Evolutionary conservation across 2,113 vertebrate genomes (phyloP).

Genomic region (Mola mola): DNA sequence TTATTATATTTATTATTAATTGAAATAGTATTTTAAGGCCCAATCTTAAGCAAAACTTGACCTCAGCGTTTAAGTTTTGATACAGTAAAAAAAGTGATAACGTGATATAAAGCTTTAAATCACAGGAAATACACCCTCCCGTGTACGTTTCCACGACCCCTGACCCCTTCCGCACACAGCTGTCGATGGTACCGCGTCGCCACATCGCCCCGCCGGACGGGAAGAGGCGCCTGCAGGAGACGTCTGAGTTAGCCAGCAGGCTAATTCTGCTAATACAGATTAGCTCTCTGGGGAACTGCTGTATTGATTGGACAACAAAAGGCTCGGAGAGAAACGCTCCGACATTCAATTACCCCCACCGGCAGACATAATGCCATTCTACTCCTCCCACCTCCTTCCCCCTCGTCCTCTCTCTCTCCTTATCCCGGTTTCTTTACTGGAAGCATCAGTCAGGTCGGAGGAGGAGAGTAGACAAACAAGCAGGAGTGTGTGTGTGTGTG

Average conservation of each 20-base stretch:
- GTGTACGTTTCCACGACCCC: too few relatives aligned
- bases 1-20: too few relatives aligned
- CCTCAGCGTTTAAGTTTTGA: too few relatives aligned
- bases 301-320: slow-evolving; percentile 86
- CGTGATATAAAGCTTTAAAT: too few relatives aligned
- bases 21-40: too few relatives aligned
- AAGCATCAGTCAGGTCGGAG: slow-evolving; percentile 55
- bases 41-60: too few relatives aligned
- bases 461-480: slow-evolving; percentile 41
- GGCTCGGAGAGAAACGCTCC: slow-evolving; percentile 79
- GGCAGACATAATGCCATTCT: slow-evolving; percentile 81
- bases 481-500: slow-evolving; percentile 39
- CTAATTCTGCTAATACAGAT: slow-evolving; percentile 87
- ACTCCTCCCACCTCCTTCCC: slow-evolving; percentile 38
- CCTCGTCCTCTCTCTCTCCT: slow-evolving; percentile 19
- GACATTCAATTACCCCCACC: slow-evolving; percentile 85
- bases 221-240: slow-evolving; percentile 58
- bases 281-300: slow-evolving; percentile 78
- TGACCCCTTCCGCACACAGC: slow-evolving; percentile 1
- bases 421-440: slow-evolving; percentile 53
- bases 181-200: slow-evolving; percentile 17
- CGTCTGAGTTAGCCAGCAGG: slow-evolving; percentile 79
- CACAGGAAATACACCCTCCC: too few relatives aligned
- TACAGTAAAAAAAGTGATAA: too few relatives aligned
- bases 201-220: slow-evolving; percentile 29